phyloP scores from a whole-genome alignment of 2,113 vertebrate genomes.

The Pyrgilauda ruficollis region DNA sequence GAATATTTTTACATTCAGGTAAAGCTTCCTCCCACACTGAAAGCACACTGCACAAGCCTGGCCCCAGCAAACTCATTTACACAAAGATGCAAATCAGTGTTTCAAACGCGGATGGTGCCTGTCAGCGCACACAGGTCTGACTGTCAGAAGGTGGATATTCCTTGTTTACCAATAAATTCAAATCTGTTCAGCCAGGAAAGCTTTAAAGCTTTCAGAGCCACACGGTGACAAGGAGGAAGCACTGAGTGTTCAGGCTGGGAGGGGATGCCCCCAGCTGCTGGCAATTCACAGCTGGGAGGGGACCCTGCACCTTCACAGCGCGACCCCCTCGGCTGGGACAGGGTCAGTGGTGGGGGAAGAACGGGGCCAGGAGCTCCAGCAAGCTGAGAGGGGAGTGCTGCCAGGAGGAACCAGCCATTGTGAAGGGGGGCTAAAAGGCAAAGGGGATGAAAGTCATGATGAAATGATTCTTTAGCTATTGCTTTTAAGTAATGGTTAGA shows the following conservation, averaged over 20 bases:
- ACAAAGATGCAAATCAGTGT: neutral
- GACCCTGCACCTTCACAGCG: neutral
- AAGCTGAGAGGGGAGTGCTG: neutral
- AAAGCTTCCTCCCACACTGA: neutral
- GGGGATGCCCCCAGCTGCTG: neutral
- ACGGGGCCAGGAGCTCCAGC: neutral
- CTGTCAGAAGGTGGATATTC: neutral
- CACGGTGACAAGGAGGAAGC: neutral
- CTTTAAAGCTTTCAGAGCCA: neutral
- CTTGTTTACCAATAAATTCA: neutral
- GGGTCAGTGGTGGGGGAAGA: too few species aligned
- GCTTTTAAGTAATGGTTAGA: neutral
- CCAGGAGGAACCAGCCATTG: neutral
- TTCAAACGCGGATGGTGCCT: neutral
- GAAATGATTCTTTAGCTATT: neutral
- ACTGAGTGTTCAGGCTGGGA: neutral
- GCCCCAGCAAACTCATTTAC: neutral
- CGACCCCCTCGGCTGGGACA: accelerated
- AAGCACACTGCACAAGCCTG: neutral
- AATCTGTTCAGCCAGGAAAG: neutral
- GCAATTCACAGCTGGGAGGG: neutral
- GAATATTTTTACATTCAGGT: neutral
- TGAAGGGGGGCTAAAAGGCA: neutral
- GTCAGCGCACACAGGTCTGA: neutral
- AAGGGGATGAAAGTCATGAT: neutral